phyloP scores from a whole-genome alignment of 2,888 invertebrate species.

The Netelia melanura region DNA sequence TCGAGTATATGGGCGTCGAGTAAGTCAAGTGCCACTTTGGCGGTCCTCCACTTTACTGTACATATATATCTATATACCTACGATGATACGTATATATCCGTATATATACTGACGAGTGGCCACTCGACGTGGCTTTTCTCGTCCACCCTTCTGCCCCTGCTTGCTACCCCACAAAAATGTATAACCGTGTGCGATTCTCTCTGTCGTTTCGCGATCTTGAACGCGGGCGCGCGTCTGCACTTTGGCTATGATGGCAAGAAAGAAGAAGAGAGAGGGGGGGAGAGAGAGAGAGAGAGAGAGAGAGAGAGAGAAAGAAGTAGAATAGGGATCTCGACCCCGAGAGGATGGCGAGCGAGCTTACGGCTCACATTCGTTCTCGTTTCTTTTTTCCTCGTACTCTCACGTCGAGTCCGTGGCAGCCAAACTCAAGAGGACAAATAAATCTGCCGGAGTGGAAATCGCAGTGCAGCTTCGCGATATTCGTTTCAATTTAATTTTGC shows the following conservation, averaged over 20 bases:
- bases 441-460: constrained; percentile 38
- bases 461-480: neutral
- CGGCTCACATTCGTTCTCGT: constrained; percentile 36
- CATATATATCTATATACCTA: neutral
- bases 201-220: constrained; percentile 44
- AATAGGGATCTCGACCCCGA: constrained; percentile 25
- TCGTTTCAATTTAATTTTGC: too few relatives aligned
- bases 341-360: constrained; percentile 6
- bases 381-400: constrained; percentile 6
- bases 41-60: neutral
- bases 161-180: constrained; percentile 37
- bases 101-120: constrained; percentile 12
- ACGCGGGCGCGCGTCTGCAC: constrained; percentile 2
- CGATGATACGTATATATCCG: neutral
- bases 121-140: constrained; percentile 47
- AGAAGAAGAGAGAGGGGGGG: neutral
- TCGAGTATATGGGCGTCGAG: constrained; percentile 29
- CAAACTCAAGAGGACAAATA: constrained; percentile 55
- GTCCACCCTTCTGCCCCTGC: constrained; percentile 18
- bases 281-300: constrained; percentile 1
- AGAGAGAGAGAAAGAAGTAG: constrained; percentile 16
- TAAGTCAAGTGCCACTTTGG: constrained; percentile 43
- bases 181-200: constrained; percentile 33
- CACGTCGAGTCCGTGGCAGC: constrained; percentile 7
- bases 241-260: constrained; percentile 33